A percentile compares a stretch with the other conserved stretches of the same genome.
phyloP scores from a whole-genome alignment of 1,140 invertebrate genomes.

The Lordiphosa collinella region DNA sequence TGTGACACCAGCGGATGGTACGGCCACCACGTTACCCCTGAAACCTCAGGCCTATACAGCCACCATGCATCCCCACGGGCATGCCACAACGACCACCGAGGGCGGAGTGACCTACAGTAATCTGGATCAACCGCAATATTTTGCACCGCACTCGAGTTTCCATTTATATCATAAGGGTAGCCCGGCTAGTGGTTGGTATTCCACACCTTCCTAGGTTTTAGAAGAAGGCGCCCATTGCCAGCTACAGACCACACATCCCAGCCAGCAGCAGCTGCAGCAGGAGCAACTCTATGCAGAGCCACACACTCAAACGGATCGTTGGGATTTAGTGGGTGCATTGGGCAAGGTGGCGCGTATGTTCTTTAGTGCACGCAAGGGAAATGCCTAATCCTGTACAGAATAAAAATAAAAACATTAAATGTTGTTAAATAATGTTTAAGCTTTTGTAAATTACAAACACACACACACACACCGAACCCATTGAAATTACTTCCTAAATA shows the following conservation, averaged over 20 bases:
- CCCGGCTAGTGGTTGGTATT: conserved; percentile 86
- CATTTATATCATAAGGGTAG: conserved; percentile 90
- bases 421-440: conserved; percentile 79
- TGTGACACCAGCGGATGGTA: conserved; percentile 52
- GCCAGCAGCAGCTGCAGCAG: conserved; percentile 13
- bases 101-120: conserved; percentile 83
- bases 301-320: conserved; percentile 30
- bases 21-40: conserved; percentile 87
- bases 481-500: conserved; percentile 66
- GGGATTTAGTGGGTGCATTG: conserved; percentile 71
- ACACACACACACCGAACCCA: conserved; percentile 49
- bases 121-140: conserved; percentile 91
- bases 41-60: conserved; percentile 94
- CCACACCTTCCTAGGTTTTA: conserved; percentile 85
- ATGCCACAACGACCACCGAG: conserved; percentile 80
- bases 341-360: conserved; percentile 77
- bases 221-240: conserved; percentile 26
- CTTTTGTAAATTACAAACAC: conserved; percentile 56
- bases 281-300: conserved; percentile 16
- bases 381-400: conserved; percentile 9
- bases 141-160: conserved; percentile 89
- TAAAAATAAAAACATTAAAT: conserved; percentile 42
- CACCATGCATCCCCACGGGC: conserved; percentile 80
- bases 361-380: conserved; percentile 63
- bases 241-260: conserved; percentile 16